Conservation (phyloP, 2,113 vertebrate genomes). For the Tautogolabrus adspersus region DNA sequence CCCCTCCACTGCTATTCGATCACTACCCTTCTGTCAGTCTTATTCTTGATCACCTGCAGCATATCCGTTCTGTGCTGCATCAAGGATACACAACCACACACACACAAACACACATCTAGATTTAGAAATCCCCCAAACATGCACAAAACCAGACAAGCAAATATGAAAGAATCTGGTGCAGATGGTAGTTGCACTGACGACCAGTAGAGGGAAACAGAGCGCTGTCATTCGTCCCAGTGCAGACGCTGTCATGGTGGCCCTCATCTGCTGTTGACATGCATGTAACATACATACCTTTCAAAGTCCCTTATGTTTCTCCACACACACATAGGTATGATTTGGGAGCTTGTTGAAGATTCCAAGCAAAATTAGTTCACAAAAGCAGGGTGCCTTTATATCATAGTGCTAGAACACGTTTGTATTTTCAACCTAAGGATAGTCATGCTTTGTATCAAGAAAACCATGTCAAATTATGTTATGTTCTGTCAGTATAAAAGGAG, state of each 20-base stretch:
- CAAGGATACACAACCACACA: background rate
- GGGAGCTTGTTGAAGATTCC: constrained; percentile 27
- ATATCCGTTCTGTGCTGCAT: background rate
- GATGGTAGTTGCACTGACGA: constrained; percentile 41
- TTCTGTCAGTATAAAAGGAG: background rate
- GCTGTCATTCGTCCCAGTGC: constrained; percentile 32
- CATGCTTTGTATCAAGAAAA: background rate
- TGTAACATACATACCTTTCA: constrained; percentile 48
- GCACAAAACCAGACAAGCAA: constrained; percentile 24
- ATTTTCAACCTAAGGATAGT: background rate
- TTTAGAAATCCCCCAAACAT: background rate
- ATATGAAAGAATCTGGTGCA: constrained; percentile 15
- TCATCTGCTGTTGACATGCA: constrained; percentile 41
- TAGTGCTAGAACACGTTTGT: background rate
- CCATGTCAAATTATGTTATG: background rate
- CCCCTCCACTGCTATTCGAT: background rate
- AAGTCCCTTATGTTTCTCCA: constrained; percentile 41
- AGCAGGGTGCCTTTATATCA: background rate
- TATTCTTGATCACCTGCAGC: background rate
- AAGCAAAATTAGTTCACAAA: constrained; percentile 15
- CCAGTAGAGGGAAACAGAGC: constrained; percentile 83
- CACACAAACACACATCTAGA: background rate
- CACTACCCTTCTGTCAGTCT: constrained; percentile 12
- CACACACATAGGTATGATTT: constrained; percentile 11
- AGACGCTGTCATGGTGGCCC: constrained; percentile 42